Percentiles rank a stretch among this genome's conserved stretches.
Evolutionary conservation across 2,888 invertebrate genomes (phyloP).

Genomic region (Entomobrya proxima): DNA sequence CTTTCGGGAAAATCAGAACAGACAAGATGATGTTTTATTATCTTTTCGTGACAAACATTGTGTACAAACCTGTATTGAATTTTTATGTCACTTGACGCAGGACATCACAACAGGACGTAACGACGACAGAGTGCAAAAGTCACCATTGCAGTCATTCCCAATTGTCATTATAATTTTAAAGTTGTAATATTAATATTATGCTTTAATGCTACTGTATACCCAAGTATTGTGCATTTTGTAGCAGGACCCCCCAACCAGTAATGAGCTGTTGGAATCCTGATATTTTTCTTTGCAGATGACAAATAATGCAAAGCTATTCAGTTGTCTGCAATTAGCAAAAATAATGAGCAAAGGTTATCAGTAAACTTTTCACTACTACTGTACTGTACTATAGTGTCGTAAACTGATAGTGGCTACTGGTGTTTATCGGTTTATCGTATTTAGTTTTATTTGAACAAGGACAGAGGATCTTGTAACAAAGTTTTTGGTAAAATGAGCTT

Average conservation of each 20-base stretch:
- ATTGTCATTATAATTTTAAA: not conserved
- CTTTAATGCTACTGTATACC: no score
- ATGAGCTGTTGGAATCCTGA: slow-evolving; percentile 9
- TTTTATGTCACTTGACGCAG: not conserved
- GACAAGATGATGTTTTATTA: slow-evolving; percentile 34
- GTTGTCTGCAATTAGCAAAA: slow-evolving; percentile 3
- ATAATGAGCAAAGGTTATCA: not conserved
- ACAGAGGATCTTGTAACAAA: not conserved
- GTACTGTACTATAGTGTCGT: not conserved
- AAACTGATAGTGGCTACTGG: slow-evolving; percentile 22
- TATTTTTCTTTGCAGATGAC: not conserved
- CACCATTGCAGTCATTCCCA: not conserved
- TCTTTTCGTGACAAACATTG: slow-evolving; percentile 13
- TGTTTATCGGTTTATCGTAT: not conserved
- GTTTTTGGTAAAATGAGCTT: not conserved
- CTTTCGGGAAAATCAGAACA: not conserved
- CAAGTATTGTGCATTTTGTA: not conserved
- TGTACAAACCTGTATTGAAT: not conserved
- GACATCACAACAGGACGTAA: not conserved
- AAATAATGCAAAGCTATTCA: not conserved
- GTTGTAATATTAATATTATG: no score
- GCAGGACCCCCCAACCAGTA: not conserved
- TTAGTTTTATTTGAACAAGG: not conserved
- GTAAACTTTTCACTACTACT: no score
- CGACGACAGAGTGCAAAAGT: not conserved